Evolutionary conservation across 1,140 invertebrate genomes (phyloP).

Genomic region (Colletes latitarsis): DNA sequence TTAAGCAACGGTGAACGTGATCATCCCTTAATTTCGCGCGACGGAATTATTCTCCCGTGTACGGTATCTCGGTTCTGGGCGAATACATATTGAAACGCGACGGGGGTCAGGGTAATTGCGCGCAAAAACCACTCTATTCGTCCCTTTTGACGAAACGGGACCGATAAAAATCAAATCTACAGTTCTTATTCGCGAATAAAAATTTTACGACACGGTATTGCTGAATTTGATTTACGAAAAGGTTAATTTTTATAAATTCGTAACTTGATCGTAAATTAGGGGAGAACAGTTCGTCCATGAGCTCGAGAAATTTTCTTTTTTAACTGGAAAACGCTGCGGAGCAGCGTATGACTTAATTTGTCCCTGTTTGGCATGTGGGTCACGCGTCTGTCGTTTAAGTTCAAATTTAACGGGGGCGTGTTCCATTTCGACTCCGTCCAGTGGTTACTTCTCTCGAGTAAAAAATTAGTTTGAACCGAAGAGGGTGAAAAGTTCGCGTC

Average conservation of each 20-base stretch:
- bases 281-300: no score
- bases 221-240: no score
- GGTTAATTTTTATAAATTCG: no score
- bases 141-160: not conserved
- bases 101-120: not conserved
- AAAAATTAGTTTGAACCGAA: constrained; percentile 7
- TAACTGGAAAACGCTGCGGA: no score
- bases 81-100: constrained; percentile 16
- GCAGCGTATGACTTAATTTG: no score
- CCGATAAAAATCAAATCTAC: no score
- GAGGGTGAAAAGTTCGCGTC: constrained; percentile 18
- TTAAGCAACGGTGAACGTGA: constrained; percentile 58
- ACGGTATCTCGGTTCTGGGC: constrained; percentile 39
- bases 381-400: no score
- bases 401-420: no score
- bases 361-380: no score
- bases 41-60: constrained; percentile 39
- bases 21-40: constrained; percentile 56
- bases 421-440: not conserved
- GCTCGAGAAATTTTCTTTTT: no score
- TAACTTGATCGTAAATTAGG: no score
- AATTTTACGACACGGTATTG: not conserved
- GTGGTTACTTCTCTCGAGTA: constrained; percentile 16
- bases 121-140: not conserved
- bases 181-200: not conserved